These are phyloP conservation scores for Rhaphigaster nebulosa DNA, from an alignment of 2,888 invertebrate genomes.

Conservation along the genomic window DNA sequence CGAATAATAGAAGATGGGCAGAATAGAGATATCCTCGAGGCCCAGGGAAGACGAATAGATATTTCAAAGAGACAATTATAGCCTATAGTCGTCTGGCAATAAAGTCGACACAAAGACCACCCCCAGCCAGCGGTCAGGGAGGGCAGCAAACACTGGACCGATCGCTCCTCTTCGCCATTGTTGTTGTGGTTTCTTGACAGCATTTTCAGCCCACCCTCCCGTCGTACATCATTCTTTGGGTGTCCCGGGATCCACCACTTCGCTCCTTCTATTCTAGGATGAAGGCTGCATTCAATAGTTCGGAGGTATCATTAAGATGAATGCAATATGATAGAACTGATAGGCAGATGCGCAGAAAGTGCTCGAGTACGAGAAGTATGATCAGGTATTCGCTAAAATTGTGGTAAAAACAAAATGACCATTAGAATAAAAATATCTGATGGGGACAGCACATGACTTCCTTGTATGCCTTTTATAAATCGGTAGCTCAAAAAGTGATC, in stretches of 20 bases:
- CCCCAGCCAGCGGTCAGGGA: not conserved
- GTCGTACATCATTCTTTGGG: not conserved
- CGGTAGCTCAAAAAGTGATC: too few species aligned
- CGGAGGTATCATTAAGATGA: not conserved
- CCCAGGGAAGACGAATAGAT: not conserved
- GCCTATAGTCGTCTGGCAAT: not conserved
- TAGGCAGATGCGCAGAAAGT: too few species aligned
- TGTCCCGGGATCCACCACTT: not conserved
- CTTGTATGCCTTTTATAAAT: too few species aligned
- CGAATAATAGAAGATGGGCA: not conserved
- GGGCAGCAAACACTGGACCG: not conserved
- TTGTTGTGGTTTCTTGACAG: conserved; percentile 15
- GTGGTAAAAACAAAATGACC: too few species aligned
- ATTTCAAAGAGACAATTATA: conserved; percentile 36
- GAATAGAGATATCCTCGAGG: not conserved
- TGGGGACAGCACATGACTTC: too few species aligned
- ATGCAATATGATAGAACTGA: too few species aligned
- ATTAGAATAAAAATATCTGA: too few species aligned
- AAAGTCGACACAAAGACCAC: conserved; percentile 6
- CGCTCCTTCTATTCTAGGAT: not conserved
- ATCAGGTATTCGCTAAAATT: too few species aligned
- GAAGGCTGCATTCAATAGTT: not conserved
- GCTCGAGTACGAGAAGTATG: too few species aligned
- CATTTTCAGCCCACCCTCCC: conserved; percentile 5
- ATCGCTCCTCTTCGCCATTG: not conserved